These are phyloP conservation scores for Erythrocercus mccallii DNA, from an alignment of 2,113 vertebrate species.

Conservation along the genomic window DNA sequence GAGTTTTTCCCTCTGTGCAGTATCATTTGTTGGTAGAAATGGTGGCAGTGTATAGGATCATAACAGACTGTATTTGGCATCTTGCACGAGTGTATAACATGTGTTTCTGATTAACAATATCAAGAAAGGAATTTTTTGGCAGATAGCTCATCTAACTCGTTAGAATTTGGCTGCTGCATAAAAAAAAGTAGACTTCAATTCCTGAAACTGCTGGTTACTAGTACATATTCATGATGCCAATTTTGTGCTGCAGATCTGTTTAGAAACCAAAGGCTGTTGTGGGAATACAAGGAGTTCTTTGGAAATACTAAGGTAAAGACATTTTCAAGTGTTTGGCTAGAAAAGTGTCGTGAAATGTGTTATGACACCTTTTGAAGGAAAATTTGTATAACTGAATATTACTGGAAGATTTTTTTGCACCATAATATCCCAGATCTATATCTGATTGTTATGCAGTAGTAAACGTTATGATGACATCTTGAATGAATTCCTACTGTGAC, in stretches of 20 bases:
- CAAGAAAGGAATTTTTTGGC: background rate
- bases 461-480: background rate
- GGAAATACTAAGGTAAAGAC: slow-evolving; percentile 92
- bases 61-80: background rate
- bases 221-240: background rate
- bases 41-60: rapidly evolving
- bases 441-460: background rate
- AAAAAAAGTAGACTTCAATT: background rate
- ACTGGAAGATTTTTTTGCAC: background rate
- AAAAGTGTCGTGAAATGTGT: background rate
- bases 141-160: background rate
- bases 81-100: background rate
- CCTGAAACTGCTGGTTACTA: background rate
- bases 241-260: slow-evolving; percentile 81
- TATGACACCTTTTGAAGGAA: background rate
- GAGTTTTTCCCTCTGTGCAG: background rate
- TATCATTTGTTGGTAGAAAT: background rate
- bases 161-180: background rate
- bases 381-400: background rate
- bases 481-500: background rate
- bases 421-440: background rate
- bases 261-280: slow-evolving; percentile 89
- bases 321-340: background rate
- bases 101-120: background rate
- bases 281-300: slow-evolving; percentile 94